Base-by-base conservation (phyloP, 2,888 invertebrate genomes). In the Eristalis intricaria region DNA sequence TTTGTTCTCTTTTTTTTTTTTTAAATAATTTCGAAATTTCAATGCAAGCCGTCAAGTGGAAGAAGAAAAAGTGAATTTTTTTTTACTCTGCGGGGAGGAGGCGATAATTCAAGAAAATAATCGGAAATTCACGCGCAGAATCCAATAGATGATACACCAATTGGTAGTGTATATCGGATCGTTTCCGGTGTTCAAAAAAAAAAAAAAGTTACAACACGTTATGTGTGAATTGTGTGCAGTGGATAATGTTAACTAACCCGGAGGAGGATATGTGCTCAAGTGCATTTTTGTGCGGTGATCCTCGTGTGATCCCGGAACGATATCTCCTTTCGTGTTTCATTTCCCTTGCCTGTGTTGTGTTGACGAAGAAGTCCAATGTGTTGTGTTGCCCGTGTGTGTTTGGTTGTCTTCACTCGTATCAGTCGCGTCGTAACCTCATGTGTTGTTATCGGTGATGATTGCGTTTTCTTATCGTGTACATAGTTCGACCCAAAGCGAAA, bases 1-100 rank as follows among this genome's bases (percentile, higher is more conserved):
- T 89, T 89, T 89, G 82, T 87, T 76, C 78, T 65, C 81, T 70
- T 71, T 74, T 84, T 58, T 71, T 26, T 65, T 60, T 81, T 78
- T 81, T 50, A 50, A 50, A 19, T 50, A 50, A 50, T 19, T 50
- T 10, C 19, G 50, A 50, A 19, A 19, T 80, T 82, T 58, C 77
- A 77, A 68, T 73, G 61, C 71, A 77, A 65, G 50, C 19, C 50
- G 50, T 19, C 50, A 43, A 60, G 60, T 60, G 26, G 15, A 60
- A 79, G 32, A 79, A 84, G 29, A 38, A 77, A 78, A 77, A 64
- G 56, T 66, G 40, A 35, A 61, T 60, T 50, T 64, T 23, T 74
- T 56, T 13, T 56, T 60, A 15, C 35, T 65, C 73, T 65, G n/a
- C 63, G 63, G 50, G 50, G 19, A 61, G 32, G 1, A 32, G 8